Evolutionary conservation across 2,797 vertebrate genomes (phyloP), one percentile per base, ranked within the genome.

Genomic region (Tachyglossus aculeatus): DNA sequence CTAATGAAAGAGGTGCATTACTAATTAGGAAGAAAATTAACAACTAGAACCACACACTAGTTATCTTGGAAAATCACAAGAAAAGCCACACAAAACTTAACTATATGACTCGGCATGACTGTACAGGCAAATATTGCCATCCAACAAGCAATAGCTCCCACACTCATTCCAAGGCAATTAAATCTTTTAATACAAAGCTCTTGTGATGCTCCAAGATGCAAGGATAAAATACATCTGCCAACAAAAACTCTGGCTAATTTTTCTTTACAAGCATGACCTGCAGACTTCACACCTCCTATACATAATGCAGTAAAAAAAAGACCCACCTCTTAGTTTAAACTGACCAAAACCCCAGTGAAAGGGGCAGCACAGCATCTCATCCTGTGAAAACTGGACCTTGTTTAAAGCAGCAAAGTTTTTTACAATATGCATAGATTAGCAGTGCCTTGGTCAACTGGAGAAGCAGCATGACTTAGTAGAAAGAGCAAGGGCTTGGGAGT

Each of bases 21-120:
- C 78, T 83, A 81, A 87, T 81, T 33, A 80, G 76, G 55, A 44
- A 40, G 53, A 52, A 71, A 58, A 61, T 32, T 76, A 78, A 55
- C 65, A 38, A 40, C 16, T 27, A 52, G 12, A 66, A 76, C 54
- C 80, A 71, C 73, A 45, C 38, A 70, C 57, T 75, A 79, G 70
- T 63, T 68, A 60, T 64, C 71, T 53, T 70, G 13, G 67, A 44
- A 32, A 68, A 59, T 81, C 67, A 43, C 55, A 29, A 66, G 78
- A 61, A 37, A 62, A 62, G 51, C 53, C 16, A 1, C 37, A 27
- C 54, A 72, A 70, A 45, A 37, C 32, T 52, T 2, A 67, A 72
- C 57, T 56, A 15, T 33, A n/a, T 21, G 77, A 69, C 43, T 34
- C 70, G 40, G 24, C 33, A 16, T 63, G 81, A 32, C 57, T 60